Evolutionary conservation across 2,888 invertebrate species (phyloP).

Genomic region (Lagria hirta): DNA sequence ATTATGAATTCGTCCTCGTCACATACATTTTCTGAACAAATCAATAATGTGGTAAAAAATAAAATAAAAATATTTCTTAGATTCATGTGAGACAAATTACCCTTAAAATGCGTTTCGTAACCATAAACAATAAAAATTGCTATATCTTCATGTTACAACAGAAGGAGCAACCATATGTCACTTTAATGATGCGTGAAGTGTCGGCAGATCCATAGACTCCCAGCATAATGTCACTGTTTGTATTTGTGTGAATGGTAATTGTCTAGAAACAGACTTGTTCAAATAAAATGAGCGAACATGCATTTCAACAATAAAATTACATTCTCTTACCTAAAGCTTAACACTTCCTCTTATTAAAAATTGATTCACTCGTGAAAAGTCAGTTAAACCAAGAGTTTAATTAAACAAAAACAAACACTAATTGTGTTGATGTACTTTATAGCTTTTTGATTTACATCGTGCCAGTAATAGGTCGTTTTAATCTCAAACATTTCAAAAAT

Average conservation of each 20-base stretch:
- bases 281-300: no score
- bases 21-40: slow-evolving; percentile 33
- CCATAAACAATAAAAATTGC: slow-evolving; percentile 18
- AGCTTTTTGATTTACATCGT: no score
- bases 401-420: no score
- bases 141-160: slow-evolving; percentile 27
- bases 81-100: neutral
- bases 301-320: no score
- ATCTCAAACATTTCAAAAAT: no score
- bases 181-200: slow-evolving; percentile 45
- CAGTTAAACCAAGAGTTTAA: no score
- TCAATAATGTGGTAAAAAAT: slow-evolving; percentile 21
- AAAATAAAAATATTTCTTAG: slow-evolving; percentile 4
- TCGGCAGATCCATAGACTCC: slow-evolving; percentile 39
- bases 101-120: slow-evolving; percentile 1
- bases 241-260: slow-evolving; percentile 37
- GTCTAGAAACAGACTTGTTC: no score
- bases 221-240: slow-evolving; percentile 42
- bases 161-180: slow-evolving; percentile 38
- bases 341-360: no score
- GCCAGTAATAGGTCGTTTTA: no score
- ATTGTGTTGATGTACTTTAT: no score
- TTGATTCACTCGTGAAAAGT: no score
- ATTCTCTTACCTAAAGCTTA: no score
- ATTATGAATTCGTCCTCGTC: slow-evolving; percentile 47